Evolutionary conservation across 2,888 invertebrate species (phyloP).

Genomic region (Acleris sparsana): DNA sequence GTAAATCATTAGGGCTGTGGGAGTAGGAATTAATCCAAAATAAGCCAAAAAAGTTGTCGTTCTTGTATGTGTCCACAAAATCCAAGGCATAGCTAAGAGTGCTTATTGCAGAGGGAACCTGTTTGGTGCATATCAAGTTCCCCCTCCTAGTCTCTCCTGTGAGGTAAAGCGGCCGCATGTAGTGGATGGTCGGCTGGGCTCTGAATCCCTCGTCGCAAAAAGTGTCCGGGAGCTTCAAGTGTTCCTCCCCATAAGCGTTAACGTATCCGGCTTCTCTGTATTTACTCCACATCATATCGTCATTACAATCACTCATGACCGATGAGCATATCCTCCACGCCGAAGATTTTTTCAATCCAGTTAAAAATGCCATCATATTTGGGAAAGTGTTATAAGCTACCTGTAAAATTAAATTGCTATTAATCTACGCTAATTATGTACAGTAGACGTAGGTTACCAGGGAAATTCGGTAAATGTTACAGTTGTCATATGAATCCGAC

Average conservation of each 20-base stretch:
- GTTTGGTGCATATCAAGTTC: constrained; percentile 63
- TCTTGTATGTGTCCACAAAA: constrained; percentile 83
- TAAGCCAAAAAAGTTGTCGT: constrained; percentile 86
- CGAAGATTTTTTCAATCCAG: constrained; percentile 84
- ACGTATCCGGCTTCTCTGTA: constrained; percentile 87
- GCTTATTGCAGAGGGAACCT: constrained; percentile 84
- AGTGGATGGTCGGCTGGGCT: constrained; percentile 90
- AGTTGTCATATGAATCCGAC: too few species aligned
- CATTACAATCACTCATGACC: constrained; percentile 84
- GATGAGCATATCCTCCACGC: constrained; percentile 75
- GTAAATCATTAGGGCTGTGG: constrained; percentile 86
- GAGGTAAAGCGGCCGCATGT: constrained; percentile 88
- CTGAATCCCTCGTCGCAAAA: constrained; percentile 86
- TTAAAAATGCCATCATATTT: constrained; percentile 91
- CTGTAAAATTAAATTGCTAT: constrained; percentile 60
- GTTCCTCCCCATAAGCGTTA: constrained; percentile 91
- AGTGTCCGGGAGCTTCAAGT: constrained; percentile 85
- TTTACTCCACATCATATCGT: constrained; percentile 90
- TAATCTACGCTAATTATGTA: too few species aligned
- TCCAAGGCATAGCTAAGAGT: constrained; percentile 86
- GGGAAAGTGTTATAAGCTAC: constrained; percentile 94
- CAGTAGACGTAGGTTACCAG: too few species aligned
- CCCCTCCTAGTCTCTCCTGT: constrained; percentile 83
- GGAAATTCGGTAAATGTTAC: too few species aligned
- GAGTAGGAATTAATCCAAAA: constrained; percentile 91